A percentile compares a stretch with the other conserved stretches of the same genome.
Conservation (phyloP, 2,113 vertebrate genomes). For the Eretmochelys imbricata region DNA sequence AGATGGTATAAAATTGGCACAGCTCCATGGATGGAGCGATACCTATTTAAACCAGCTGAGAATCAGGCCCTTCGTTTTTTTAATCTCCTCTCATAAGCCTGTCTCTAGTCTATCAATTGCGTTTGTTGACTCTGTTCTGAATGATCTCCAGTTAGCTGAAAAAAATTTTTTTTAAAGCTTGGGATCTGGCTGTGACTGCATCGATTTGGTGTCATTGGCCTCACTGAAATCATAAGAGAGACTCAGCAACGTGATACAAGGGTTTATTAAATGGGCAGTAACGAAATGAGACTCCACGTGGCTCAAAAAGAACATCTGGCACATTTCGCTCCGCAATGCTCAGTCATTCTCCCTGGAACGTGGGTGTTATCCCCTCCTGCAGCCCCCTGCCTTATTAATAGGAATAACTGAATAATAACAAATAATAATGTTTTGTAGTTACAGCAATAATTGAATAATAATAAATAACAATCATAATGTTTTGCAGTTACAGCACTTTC, state of each 20-base stretch:
- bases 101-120: background rate
- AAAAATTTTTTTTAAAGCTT: too few relatives aligned
- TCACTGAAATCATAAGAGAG: background rate
- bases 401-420: background rate
- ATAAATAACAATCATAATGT: too few relatives aligned
- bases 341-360: background rate
- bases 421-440: background rate
- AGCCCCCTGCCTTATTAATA: background rate
- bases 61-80: background rate
- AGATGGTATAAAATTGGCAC: background rate
- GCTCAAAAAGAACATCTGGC: background rate
- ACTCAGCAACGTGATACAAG: background rate
- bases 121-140: background rate
- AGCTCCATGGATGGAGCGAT: background rate
- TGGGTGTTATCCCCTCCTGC: background rate
- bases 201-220: background rate
- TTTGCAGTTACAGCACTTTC: background rate
- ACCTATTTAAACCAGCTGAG: background rate
- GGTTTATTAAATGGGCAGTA: background rate
- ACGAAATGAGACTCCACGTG: background rate
- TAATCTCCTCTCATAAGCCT: background rate
- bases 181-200: background rate
- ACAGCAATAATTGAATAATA: too few relatives aligned
- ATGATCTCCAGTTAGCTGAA: background rate
- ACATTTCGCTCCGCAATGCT: background rate